Evolutionary conservation across 2,113 vertebrate genomes (phyloP), one percentile per base, ranked within the genome.

Genomic region (Cygnus buccinator): DNA sequence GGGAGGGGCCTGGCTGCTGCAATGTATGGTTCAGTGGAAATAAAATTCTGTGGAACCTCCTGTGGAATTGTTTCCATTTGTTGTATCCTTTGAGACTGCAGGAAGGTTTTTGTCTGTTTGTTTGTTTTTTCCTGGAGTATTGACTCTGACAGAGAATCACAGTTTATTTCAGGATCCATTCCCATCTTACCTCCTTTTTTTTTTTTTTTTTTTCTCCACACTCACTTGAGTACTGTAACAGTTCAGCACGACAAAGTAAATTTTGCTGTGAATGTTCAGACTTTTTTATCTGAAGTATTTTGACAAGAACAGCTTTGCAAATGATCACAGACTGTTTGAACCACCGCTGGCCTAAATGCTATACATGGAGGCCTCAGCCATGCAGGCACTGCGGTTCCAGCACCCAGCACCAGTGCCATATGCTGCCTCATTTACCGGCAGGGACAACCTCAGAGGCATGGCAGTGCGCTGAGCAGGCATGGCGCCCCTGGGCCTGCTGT

Each of bases 311-410:
- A 59, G 46, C 57, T 81, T 80, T 89, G 55, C 63, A 77, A 82
- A 66, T 11, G 13, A 33, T 63, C 6, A 2, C 3, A 35, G 72
- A 25, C 39, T 76, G 4, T 61, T 83, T 73, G 31, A 61, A 26
- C n/a, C 39, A 44, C 35, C 23, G 87, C 39, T 87, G 72, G 19
- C 50, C 66, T 72, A 26, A 41, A 81, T 14, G 18, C 23, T 84
- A 23, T 9, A 1, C 0, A 0, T 9, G 46, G 46, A 48, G 46
- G 19, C 19, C 46, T 48, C 46, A 5, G 20, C 46, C 46, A 22
- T 48, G 46, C 46, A 48, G 46, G 46, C 20, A 22, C 21, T 48
- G 46, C 10, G 10, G 46, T 48, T 48, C 46, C 46, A 48, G 46
- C 46, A 3, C 46, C 46, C 46, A 22, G 46, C 46, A 21, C 46